These are phyloP conservation scores for Oasisia sp. DNA, from an alignment of 2,888 invertebrate species.

Conservation along the genomic window DNA sequence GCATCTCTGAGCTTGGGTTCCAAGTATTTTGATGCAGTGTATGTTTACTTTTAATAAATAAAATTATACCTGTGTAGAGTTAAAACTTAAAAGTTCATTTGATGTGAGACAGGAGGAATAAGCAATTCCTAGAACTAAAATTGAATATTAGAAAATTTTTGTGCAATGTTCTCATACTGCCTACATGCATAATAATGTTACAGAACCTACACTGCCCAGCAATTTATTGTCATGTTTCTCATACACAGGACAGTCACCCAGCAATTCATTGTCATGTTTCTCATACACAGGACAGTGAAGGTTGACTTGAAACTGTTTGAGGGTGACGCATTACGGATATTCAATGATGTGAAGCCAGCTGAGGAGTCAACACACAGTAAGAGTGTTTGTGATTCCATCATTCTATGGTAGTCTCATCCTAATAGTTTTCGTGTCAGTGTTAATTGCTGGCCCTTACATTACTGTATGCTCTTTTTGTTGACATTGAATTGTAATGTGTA, in stretches of 20 bases:
- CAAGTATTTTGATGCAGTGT: too few species aligned
- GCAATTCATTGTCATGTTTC: background rate
- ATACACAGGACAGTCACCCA: background rate
- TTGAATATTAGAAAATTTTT: background rate
- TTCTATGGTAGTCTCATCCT: background rate
- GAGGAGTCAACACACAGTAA: background rate
- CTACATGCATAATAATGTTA: background rate
- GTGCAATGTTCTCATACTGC: background rate
- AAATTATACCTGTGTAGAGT: too few species aligned
- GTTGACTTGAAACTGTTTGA: constrained; percentile 43
- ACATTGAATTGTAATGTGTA: background rate
- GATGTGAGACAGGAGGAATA: background rate
- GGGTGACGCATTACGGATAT: constrained; percentile 68
- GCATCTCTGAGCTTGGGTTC: too few species aligned
- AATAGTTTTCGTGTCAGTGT: too few species aligned
- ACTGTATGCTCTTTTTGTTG: background rate
- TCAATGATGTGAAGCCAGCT: constrained; percentile 22
- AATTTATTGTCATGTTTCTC: background rate
- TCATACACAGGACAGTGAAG: background rate
- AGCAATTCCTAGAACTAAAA: background rate
- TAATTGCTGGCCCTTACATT: background rate
- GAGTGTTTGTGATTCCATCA: background rate
- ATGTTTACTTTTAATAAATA: too few species aligned
- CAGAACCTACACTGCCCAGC: background rate
- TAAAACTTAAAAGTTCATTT: too few species aligned